Base-by-base conservation (phyloP, 2,113 vertebrate species). In the Amblyopsis rosae region DNA sequence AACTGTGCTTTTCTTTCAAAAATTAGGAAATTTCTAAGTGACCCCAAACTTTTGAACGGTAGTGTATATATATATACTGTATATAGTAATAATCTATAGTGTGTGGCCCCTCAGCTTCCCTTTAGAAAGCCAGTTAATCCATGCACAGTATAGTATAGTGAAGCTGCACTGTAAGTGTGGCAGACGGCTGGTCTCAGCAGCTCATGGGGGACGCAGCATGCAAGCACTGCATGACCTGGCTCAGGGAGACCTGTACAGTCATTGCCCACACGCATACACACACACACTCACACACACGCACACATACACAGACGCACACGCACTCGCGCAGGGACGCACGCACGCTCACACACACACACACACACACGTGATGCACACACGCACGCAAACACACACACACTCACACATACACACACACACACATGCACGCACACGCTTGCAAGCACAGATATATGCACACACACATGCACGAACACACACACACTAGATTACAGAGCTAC, bases 131-230 rank as follows among this genome's bases (percentile, higher is more conserved):
- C 33, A 64, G 16, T 67, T 15, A 74, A 56, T 65, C 65, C 32
- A 54, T 76, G 60, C 35, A 41, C 35, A 41, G 16, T 49, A 73
- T 67, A 41, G 16, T 49, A 73, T 67, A 64, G 69, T 82, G 79
- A 70, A 66, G 57, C 26, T 2, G 51, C 54, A 62, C 80, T 59
- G 17, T 80, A 65, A 58, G 58, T 75, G 80, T 68, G 77, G 84
- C 87, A 87, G 86, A 88, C 84, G 72, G 82, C 85, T 86, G 86
- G 57, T 87, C 79, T 79, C 87, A 64, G 68, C 70, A 72, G 58
- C 69, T 60, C 58, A 88, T 81, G 81, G 88, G 76, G 88, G 88
- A 76, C 80, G 51, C 83, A 79, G 82, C 85, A 80, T 3, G 82
- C 60, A 6, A 55, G 32, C 86, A 77, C 82, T 65, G 77, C 77